A percentile compares a stretch with the other conserved stretches of the same genome.
Conservation (phyloP, 2,113 vertebrate species). For the Rhinolophus ferrumequinum region DNA sequence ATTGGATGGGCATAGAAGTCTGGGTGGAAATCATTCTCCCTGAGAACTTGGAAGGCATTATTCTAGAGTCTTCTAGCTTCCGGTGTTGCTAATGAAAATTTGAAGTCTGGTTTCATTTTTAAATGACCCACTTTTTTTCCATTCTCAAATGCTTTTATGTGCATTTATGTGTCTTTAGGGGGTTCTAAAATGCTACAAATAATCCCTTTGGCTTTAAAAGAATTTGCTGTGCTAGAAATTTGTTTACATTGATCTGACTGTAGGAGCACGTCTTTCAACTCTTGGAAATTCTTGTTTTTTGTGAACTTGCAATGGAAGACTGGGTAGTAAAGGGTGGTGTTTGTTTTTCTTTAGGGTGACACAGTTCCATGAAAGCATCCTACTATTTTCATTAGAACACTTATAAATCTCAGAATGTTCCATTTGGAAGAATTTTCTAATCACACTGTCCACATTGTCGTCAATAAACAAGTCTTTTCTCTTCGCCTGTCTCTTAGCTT, state of each 20-base stretch:
- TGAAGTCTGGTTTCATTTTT: conserved; percentile 27
- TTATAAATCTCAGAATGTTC: neutral
- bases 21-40: neutral
- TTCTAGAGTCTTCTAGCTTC: neutral
- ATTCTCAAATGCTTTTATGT: neutral
- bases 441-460: neutral
- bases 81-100: neutral
- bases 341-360: neutral
- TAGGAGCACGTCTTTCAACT: neutral
- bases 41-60: neutral
- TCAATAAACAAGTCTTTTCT: neutral
- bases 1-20: neutral
- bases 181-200: neutral
- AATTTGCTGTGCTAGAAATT: neutral
- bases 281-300: neutral
- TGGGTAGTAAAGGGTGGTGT: neutral
- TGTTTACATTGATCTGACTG: neutral
- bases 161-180: neutral
- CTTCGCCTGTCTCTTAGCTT: neutral
- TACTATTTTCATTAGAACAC: neutral
- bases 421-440: conserved; percentile 29
- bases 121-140: neutral
- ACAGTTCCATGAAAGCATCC: neutral
- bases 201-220: neutral
- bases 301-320: neutral